Evolutionary conservation across 2,113 vertebrate species (phyloP).

Genomic region (Neotoma lepida): DNA sequence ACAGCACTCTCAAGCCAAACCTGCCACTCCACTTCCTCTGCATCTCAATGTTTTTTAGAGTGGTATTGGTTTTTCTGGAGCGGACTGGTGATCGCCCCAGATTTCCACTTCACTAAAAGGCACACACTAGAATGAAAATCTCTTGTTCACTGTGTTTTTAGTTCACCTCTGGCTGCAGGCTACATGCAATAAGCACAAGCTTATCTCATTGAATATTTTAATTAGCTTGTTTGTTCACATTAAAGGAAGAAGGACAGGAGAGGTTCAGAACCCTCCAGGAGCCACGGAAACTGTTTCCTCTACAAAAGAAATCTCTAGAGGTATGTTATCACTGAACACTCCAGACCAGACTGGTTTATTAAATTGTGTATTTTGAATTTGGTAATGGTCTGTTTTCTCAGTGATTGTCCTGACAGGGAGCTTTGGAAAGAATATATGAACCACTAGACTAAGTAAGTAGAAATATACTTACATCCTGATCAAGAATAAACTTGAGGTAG

Average conservation of each 20-base stretch:
- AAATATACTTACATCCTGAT: not conserved
- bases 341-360: slow-evolving; percentile 21
- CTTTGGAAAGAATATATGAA: not conserved
- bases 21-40: not conserved
- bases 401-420: not conserved
- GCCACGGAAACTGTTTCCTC: not conserved
- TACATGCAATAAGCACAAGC: not conserved
- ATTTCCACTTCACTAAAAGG: not conserved
- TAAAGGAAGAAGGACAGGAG: not conserved
- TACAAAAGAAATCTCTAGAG: slow-evolving; percentile 22
- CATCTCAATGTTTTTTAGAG: not conserved
- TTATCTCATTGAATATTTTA: not conserved
- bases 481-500: not conserved
- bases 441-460: not conserved
- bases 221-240: not conserved
- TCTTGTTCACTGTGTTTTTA: not conserved
- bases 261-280: not conserved
- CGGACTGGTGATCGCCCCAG: not conserved
- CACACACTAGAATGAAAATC: not conserved
- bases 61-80: not conserved
- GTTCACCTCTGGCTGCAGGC: not conserved
- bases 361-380: slow-evolving; percentile 33
- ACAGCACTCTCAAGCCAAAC: not conserved
- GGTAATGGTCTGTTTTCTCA: slow-evolving; percentile 38
- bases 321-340: not conserved